Base-by-base conservation (phyloP, 53 echinoderm and acorn worm genomes). In the Patiria pectinifera region DNA sequence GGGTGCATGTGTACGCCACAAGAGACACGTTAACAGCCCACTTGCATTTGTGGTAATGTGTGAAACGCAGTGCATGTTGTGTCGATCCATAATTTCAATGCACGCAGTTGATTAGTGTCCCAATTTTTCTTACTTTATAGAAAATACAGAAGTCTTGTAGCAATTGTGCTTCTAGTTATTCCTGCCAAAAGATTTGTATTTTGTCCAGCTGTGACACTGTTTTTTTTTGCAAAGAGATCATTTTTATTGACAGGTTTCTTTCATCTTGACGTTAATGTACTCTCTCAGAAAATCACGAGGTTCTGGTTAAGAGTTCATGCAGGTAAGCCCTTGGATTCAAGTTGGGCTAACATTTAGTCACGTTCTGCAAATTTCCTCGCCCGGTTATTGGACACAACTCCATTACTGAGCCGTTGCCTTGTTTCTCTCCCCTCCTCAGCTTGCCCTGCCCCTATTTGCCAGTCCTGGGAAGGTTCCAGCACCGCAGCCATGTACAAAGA, bases 401-500 rank as follows among this genome's bases (percentile, higher is more conserved):
- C 23, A 74, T 23, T 74, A 21, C 9, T 23, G 2, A n/a, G 24
- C 4, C 3, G 74, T 23, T 24, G 44, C 46, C 1, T 11, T 78
- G 11, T 85, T 43, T 72, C 74, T 13, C 26, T 13, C 26, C 23
- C 75, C 75, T 74, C 75, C 79, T 21, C 58, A 94, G 94, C 81
- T 46, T 92, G 82, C 22, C 86, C 86, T 59, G 92, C 91, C 80
- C 91, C 96, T 4, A 91, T 95, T 69, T 94, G 92, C 83, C 96
- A 95, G 80, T 91, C 95, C 72, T 85, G 96, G 87, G 93, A 94
- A 82, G 91, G 86, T 6, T 87, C 95, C 16, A 86, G 87, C 84
- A 91, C 95, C 44, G 91, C 91, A 83, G 87, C 91, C 61, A 93
- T 98, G 86, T 98, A 95, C 87, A 96, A 95, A 86, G 96, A 98